A percentile compares a stretch with the other conserved stretches of the same genome.
Conservation (phyloP, 1,140 invertebrate species). For the Pygmarrhopalites habei region DNA sequence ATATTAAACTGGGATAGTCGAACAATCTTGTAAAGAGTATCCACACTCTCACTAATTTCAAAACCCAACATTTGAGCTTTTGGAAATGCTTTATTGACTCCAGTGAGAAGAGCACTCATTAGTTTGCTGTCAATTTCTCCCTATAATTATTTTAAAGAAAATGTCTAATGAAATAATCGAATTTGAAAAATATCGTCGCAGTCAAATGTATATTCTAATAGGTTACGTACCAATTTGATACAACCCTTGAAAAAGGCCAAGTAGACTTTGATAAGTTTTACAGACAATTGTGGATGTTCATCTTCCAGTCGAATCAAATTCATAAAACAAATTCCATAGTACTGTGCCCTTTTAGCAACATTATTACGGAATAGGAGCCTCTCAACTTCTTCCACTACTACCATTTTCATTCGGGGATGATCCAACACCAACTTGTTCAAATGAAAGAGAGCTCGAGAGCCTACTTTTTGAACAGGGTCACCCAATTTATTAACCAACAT, state of each 20-base stretch:
- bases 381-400: slow-evolving; percentile 81
- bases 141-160: too few relatives aligned
- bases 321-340: slow-evolving; percentile 88
- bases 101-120: slow-evolving; percentile 81
- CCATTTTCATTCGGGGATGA: slow-evolving; percentile 86
- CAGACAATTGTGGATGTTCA: slow-evolving; percentile 67
- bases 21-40: slow-evolving; percentile 82
- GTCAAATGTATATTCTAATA: neutral
- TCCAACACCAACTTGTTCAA: slow-evolving; percentile 73
- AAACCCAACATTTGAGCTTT: slow-evolving; percentile 56
- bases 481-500: slow-evolving; percentile 91
- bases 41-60: slow-evolving; percentile 58
- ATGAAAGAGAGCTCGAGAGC: slow-evolving; percentile 76
- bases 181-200: slow-evolving; percentile 37
- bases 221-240: slow-evolving; percentile 62
- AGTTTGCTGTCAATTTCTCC: slow-evolving; percentile 85
- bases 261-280: slow-evolving; percentile 79
- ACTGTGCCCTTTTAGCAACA: slow-evolving; percentile 74
- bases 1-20: slow-evolving; percentile 76
- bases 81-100: slow-evolving; percentile 80
- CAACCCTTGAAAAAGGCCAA: slow-evolving; percentile 92
- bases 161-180: too few relatives aligned
- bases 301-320: slow-evolving; percentile 67
- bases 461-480: slow-evolving; percentile 79
- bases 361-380: slow-evolving; percentile 78